A percentile compares a stretch with the other conserved stretches of the same genome.
Evolutionary conservation across 2,888 invertebrate species (phyloP).

Genomic region (Eupithecia abbreviata): DNA sequence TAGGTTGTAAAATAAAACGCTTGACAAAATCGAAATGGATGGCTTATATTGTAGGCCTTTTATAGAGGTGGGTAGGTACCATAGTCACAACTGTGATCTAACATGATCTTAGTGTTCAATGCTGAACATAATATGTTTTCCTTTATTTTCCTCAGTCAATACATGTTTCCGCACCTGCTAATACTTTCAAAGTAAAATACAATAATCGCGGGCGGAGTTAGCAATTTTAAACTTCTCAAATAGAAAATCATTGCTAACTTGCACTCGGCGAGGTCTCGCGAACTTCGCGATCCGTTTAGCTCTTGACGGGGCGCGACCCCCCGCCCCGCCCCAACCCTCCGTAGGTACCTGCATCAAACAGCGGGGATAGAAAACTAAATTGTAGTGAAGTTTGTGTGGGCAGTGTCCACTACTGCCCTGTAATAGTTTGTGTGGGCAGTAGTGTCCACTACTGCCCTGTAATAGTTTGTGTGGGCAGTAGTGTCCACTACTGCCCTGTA

Average conservation of each 20-base stretch:
- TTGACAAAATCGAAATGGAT: not conserved
- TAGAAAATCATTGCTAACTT: constrained; percentile 48
- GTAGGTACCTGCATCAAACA: constrained; percentile 1
- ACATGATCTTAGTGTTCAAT: too few relatives aligned
- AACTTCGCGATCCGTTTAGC: constrained; percentile 21
- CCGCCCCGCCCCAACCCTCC: not conserved
- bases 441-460: too few relatives aligned
- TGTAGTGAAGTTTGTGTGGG: not conserved
- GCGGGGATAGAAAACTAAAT: not conserved
- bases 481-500: too few relatives aligned
- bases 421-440: not conserved
- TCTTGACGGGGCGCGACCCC: constrained; percentile 22
- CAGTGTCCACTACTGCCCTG: too few relatives aligned
- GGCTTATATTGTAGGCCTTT: not conserved
- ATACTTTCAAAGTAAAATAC: constrained; percentile 34
- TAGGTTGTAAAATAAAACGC: not conserved
- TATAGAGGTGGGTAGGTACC: not conserved
- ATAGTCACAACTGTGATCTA: not conserved
- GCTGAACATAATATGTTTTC: not conserved
- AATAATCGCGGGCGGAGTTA: constrained; percentile 38
- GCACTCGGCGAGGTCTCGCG: constrained; percentile 33
- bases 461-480: not conserved
- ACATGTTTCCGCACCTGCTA: constrained; percentile 24
- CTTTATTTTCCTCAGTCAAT: not conserved
- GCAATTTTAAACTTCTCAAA: constrained; percentile 46